phyloP scores from a whole-genome alignment of 2,888 invertebrate species.

The Nesidiocoris tenuis region DNA sequence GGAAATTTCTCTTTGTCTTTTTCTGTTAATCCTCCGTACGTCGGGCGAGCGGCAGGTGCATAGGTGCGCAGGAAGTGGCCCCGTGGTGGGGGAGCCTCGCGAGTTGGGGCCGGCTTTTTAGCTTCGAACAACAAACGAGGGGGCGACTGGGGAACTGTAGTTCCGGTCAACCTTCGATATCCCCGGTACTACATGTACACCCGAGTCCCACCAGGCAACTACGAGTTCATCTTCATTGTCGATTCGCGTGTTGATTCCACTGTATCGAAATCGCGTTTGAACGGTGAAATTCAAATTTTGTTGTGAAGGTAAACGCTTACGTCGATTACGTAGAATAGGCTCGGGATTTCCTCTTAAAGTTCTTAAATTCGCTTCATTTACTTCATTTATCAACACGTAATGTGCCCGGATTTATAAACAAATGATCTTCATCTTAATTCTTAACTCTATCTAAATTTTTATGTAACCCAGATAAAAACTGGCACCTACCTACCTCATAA shows the following conservation, averaged over 20 bases:
- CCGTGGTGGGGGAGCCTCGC: background rate
- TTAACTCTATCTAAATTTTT: no score
- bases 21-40: background rate
- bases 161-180: slow-evolving; percentile 35
- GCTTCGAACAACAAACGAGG: background rate
- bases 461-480: no score
- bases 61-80: slow-evolving; percentile 28
- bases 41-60: background rate
- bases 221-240: slow-evolving; percentile 20
- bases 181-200: slow-evolving; percentile 1
- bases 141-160: slow-evolving; percentile 30
- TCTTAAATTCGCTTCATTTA: no score
- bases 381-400: no score
- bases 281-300: no score
- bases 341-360: no score
- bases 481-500: no score
- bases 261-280: no score
- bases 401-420: no score
- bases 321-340: no score
- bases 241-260: slow-evolving; percentile 15
- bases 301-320: no score
- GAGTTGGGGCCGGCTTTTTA: slow-evolving; percentile 6
- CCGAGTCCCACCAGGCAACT: slow-evolving; percentile 3
- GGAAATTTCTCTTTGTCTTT: background rate
- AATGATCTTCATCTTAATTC: no score